These are phyloP conservation scores for Epirrhoe tristata DNA, from an alignment of 2,888 invertebrate genomes.

Conservation along the genomic window DNA sequence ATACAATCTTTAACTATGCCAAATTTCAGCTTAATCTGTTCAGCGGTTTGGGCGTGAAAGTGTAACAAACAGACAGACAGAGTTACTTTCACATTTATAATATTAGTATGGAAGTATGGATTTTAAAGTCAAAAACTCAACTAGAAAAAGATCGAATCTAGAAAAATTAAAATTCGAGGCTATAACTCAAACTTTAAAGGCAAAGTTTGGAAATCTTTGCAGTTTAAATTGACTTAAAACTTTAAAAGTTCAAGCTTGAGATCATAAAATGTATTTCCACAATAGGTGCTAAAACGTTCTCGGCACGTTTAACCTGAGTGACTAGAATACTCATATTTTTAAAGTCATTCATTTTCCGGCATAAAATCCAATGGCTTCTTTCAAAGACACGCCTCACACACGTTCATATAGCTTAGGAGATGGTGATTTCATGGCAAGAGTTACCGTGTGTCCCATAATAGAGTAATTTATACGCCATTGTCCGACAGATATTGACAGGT, in stretches of 20 bases:
- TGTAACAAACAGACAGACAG: too few species aligned
- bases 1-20: too few species aligned
- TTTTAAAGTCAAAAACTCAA: not conserved
- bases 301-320: slow-evolving; percentile 2
- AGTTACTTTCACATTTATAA: too few species aligned
- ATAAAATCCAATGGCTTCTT: slow-evolving; percentile 48
- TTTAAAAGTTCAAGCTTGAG: slow-evolving; percentile 3
- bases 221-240: slow-evolving; percentile 10
- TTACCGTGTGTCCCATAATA: slow-evolving; percentile 45
- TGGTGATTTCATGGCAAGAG: slow-evolving; percentile 44
- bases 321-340: slow-evolving; percentile 14
- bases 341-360: slow-evolving; percentile 31
- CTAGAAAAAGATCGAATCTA: not conserved
- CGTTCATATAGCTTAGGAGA: slow-evolving; percentile 37
- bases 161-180: not conserved
- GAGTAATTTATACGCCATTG: slow-evolving; percentile 69
- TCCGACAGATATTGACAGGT: slow-evolving; percentile 38
- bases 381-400: slow-evolving; percentile 48
- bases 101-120: too few species aligned
- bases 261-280: slow-evolving; percentile 3
- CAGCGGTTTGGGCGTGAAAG: too few species aligned
- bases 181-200: slow-evolving; percentile 14
- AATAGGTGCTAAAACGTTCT: slow-evolving; percentile 22
- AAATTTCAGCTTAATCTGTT: too few species aligned
- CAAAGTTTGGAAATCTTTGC: slow-evolving; percentile 15